phyloP scores from a whole-genome alignment of 2,797 vertebrate genomes.

The Bradypodion pumilum region DNA sequence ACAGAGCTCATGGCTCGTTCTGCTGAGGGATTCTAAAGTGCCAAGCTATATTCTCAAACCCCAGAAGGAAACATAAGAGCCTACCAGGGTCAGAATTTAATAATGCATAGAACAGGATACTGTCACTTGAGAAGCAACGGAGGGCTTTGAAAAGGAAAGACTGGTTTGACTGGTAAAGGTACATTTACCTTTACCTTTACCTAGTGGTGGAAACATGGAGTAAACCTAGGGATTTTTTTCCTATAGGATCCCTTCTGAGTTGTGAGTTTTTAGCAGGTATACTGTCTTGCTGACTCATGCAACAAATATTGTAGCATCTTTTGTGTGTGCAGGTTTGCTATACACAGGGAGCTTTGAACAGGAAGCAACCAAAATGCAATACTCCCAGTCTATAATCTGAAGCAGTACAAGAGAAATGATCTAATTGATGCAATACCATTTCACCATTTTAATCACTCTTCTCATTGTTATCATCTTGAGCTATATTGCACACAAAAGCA shows the following conservation, averaged over 20 bases:
- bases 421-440: neutral
- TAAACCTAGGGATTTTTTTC: neutral
- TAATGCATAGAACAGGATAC: conserved; percentile 65
- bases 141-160: conserved; percentile 62
- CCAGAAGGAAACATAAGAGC: conserved; percentile 62
- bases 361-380: neutral
- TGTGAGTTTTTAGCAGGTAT: neutral
- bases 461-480: neutral
- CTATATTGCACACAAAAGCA: neutral
- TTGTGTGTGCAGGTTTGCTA: neutral
- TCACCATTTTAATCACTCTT: neutral
- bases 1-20: no score
- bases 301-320: neutral
- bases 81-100: conserved; percentile 64
- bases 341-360: neutral
- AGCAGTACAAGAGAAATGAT: neutral
- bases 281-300: neutral
- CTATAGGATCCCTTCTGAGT: neutral
- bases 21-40: conserved; percentile 75
- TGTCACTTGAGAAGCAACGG: conserved; percentile 57
- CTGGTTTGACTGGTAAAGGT: conserved; percentile 51
- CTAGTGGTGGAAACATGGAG: neutral
- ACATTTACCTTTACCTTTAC: no score
- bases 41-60: conserved; percentile 74
- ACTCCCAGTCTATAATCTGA: neutral